Conservation (phyloP, 2,888 invertebrate species). For the Apamea monoglypha region DNA sequence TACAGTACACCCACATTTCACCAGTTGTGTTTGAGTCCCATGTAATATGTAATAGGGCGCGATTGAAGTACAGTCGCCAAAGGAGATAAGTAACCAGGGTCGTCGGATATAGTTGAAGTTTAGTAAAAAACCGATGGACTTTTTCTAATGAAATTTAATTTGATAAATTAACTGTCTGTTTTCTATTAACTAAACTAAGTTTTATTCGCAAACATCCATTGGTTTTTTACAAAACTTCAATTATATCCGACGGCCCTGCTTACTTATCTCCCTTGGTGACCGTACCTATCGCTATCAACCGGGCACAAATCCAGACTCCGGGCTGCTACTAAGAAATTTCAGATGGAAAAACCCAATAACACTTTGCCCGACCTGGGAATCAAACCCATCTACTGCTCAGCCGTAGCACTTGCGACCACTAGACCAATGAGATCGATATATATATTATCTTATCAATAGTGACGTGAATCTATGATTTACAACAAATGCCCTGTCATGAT, state of each 20-base stretch:
- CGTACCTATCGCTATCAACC: background rate
- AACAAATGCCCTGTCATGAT: slow-evolving; percentile 50
- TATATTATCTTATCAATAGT: slow-evolving; percentile 56
- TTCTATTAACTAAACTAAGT: too few relatives aligned
- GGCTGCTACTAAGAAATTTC: background rate
- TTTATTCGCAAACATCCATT: too few relatives aligned
- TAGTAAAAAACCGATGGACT: too few relatives aligned
- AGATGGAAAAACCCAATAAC: background rate
- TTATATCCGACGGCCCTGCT: too few relatives aligned
- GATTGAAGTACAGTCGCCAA: background rate
- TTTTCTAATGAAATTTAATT: too few relatives aligned
- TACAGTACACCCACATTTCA: background rate
- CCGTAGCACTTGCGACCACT: background rate
- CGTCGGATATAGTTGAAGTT: too few relatives aligned
- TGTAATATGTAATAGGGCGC: background rate
- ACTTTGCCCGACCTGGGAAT: background rate
- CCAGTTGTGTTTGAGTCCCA: background rate
- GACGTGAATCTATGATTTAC: slow-evolving; percentile 33
- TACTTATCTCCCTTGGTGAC: too few relatives aligned
- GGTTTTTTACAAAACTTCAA: too few relatives aligned
- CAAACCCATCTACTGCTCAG: background rate
- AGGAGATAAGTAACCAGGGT: too few relatives aligned
- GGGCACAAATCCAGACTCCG: background rate
- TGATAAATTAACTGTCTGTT: too few relatives aligned
- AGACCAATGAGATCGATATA: background rate